Base-by-base conservation (phyloP, 1,140 invertebrate genomes). In the Helicorthomorpha holstii region DNA sequence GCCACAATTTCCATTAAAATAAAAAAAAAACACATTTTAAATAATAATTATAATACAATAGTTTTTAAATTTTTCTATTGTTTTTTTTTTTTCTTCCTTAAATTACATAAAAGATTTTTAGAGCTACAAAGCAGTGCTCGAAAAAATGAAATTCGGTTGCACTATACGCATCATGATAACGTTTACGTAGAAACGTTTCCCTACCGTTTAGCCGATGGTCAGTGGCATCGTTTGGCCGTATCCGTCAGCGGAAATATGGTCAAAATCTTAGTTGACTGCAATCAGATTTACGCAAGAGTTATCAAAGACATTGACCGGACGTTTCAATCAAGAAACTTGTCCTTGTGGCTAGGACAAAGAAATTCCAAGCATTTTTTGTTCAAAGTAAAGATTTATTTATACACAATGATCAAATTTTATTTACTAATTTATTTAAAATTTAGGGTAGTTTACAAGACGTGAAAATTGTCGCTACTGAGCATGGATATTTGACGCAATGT, bases 71-170 rank as follows among this genome's bases (percentile, higher is more conserved):
- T 47, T 26, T 51, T 48, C n/a, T 44, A 19, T 50, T 44, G n/a
- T n/a, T n/a, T n/a, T n/a, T n/a, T n/a, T n/a, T n/a, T n/a, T n/a
- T n/a, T n/a, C n/a, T 23, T 21, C 50, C 47, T 54, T n/a, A 25
- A n/a, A 29, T 49, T 23, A 4, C 19, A 24, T n/a, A 10, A 48
- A 27, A 85, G 84, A 72, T 88, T 85, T 72, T 73, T 90, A 71
- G 87, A 92, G 73, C 72, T 90, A 63, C 85, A 91, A 72, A 89
- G 85, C 61, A 88, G 84, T 68, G 86, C 85, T 51, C 75, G 84
- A 22, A 81, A 81, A 60, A 80, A 89, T 68, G 85, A 90, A 67
- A 75, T 75, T 54, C 65, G 71, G 16, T 63, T 75, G 45, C 71
- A 73, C 59, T 91, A 70, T 75, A 60, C 52, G 45, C 55, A 75